These are phyloP conservation scores for Scatophagus argus DNA, from an alignment of 2,113 vertebrate species.

Conservation along the genomic window DNA sequence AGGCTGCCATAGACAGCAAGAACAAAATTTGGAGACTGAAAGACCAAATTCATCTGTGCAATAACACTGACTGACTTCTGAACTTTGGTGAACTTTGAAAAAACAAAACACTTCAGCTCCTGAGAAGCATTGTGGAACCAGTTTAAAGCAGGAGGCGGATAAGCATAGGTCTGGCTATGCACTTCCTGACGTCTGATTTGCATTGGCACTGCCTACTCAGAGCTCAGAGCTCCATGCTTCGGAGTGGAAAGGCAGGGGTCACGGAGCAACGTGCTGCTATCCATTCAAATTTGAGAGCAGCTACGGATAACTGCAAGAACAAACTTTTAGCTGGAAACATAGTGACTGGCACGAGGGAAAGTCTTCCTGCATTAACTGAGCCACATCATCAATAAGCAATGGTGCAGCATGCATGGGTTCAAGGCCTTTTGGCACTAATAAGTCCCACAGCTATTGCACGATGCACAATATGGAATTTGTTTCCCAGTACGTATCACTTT, in stretches of 20 bases:
- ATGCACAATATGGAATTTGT: neutral
- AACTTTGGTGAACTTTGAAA: conserved; percentile 5
- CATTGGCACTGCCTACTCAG: conserved; percentile 45
- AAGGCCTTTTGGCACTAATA: neutral
- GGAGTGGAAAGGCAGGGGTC: conserved; percentile 32
- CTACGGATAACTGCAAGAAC: conserved; percentile 33
- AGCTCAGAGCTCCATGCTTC: conserved; percentile 19
- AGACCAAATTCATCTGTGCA: neutral
- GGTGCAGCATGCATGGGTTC: neutral
- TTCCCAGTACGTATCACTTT: neutral
- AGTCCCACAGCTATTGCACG: neutral
- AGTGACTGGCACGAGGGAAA: neutral
- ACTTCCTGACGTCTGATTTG: conserved; percentile 58
- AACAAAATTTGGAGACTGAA: neutral
- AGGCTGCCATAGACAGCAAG: neutral
- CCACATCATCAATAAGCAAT: neutral
- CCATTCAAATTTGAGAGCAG: conserved; percentile 50
- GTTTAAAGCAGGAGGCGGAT: conserved; percentile 8
- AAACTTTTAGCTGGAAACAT: conserved; percentile 32
- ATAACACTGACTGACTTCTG: neutral
- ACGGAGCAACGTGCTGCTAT: conserved; percentile 33
- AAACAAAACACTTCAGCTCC: conserved; percentile 17
- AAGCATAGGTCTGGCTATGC: neutral
- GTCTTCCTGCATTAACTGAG: neutral
- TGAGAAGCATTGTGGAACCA: conserved; percentile 19